phyloP scores from a whole-genome alignment of 2,113 vertebrate genomes.

The Nycticebus coucang region DNA sequence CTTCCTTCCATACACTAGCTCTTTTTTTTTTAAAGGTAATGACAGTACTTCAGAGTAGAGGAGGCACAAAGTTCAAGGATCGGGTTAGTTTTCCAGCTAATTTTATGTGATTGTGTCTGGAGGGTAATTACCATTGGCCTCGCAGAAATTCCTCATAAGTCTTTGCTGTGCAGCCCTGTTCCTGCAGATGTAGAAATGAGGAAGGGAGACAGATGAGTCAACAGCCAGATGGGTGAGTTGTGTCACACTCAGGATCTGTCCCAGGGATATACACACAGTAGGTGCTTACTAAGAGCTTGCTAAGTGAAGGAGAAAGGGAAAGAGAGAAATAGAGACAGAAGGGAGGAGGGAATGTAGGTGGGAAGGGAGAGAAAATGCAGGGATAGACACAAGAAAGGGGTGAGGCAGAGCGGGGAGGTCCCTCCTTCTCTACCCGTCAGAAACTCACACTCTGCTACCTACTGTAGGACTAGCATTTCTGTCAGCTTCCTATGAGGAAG shows the following conservation, averaged over 20 bases:
- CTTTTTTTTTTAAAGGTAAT: background rate
- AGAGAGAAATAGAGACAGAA: background rate
- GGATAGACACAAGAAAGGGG: background rate
- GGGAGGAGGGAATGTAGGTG: background rate
- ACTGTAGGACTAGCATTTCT: background rate
- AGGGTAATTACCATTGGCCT: background rate
- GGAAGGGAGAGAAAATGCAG: background rate
- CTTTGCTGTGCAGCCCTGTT: background rate
- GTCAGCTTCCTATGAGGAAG: background rate
- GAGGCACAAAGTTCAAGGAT: conserved; percentile 5
- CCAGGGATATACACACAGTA: background rate
- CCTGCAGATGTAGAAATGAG: background rate
- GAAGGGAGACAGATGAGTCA: background rate
- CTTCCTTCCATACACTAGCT: background rate
- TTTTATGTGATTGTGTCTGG: background rate
- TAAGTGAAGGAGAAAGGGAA: background rate
- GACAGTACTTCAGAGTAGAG: background rate
- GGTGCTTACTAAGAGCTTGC: background rate
- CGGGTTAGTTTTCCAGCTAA: background rate
- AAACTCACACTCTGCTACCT: background rate
- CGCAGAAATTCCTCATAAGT: background rate
- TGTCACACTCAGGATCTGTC: background rate
- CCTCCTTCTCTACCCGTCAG: background rate
- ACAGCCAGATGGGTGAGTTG: background rate
- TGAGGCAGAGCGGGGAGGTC: background rate